Evolutionary conservation across 2,113 vertebrate species (phyloP).

Genomic region (Dascyllus trimaculatus): DNA sequence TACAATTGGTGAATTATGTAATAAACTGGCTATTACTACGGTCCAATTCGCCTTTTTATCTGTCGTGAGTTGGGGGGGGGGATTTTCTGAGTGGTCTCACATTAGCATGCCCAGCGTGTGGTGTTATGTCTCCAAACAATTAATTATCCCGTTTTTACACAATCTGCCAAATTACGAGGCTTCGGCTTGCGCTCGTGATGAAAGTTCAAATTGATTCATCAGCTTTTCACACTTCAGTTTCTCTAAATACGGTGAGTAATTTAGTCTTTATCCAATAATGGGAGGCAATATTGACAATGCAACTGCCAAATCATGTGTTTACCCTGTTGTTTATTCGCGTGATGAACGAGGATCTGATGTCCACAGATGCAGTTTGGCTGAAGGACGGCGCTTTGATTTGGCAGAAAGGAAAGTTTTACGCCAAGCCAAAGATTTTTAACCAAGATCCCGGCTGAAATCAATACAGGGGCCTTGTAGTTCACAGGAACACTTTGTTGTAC

Average conservation of each 20-base stretch:
- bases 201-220: slow-evolving; percentile 2
- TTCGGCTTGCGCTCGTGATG: background rate
- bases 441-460: slow-evolving; percentile 10
- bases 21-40: slow-evolving; percentile 39
- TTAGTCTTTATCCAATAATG: slow-evolving; percentile 10
- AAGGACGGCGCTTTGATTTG: background rate
- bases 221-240: slow-evolving; percentile 16
- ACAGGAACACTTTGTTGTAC: slow-evolving; percentile 8
- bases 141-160: slow-evolving; percentile 44
- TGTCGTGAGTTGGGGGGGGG: slow-evolving; percentile 46
- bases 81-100: slow-evolving; percentile 40
- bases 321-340: background rate
- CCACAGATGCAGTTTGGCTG: background rate
- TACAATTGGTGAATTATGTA: slow-evolving; percentile 40
- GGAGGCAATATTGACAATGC: background rate
- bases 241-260: slow-evolving; percentile 16
- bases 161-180: slow-evolving; percentile 42
- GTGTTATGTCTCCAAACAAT: slow-evolving; percentile 42
- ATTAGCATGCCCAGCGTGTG: slow-evolving; percentile 36
- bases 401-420: background rate
- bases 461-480: slow-evolving; percentile 19
- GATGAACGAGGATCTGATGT: background rate
- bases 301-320: slow-evolving; percentile 7
- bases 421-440: background rate
- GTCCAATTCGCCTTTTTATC: slow-evolving; percentile 43